Evolutionary conservation across 2,797 vertebrate genomes (phyloP), one percentile per base, ranked within the genome.

Genomic region (Muscicapa striata): DNA sequence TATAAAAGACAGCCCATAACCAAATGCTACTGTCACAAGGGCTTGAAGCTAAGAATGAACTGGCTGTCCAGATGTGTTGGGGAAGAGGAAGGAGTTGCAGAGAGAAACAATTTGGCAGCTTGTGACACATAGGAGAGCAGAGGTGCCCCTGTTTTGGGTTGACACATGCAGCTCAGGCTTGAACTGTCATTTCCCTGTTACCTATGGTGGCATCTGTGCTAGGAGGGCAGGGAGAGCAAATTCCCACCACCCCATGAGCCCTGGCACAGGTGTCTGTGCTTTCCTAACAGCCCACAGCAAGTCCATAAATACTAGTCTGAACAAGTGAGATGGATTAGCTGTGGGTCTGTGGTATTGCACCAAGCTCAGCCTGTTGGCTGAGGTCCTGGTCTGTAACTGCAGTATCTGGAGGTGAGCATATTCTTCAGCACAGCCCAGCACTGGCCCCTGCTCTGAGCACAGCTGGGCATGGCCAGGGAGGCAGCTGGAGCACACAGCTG

Each of bases 51-150:
- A n/a, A 77, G 23, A 52, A 40, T 27, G 24, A 93, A 15, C 4
- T 4, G 45, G 19, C 54, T 84, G 41, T 29, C n/a, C 27, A 48
- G 62, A 7, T 0, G 0, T 2, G 1, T 7, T 3, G 3, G 32
- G 26, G 30, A 43, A 68, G 49, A 45, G 26, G 11, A 10, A 11
- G 6, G 19, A 67, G 49, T 5, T n/a, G 24, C 29, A 70, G 48
- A n/a, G 7, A 36, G 14, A 15, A 29, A 17, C 27, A 18, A 13
- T 17, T 34, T n/a, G 29, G 30, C 30, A 69, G 48, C 34, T 58
- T 8, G 9, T 75, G 70, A 23, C 30, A 16, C 11, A 5, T 13
- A 30, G 0, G 0, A 66, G 38, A 66, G 26, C 36, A 61, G 48
- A 48, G 30, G 6, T 75, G 23, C 17, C 62, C 23, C 17, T 52